Evolutionary conservation across 2,888 invertebrate species (phyloP), one percentile per base, ranked within the genome.

Genomic region (Tillus elongatus): DNA sequence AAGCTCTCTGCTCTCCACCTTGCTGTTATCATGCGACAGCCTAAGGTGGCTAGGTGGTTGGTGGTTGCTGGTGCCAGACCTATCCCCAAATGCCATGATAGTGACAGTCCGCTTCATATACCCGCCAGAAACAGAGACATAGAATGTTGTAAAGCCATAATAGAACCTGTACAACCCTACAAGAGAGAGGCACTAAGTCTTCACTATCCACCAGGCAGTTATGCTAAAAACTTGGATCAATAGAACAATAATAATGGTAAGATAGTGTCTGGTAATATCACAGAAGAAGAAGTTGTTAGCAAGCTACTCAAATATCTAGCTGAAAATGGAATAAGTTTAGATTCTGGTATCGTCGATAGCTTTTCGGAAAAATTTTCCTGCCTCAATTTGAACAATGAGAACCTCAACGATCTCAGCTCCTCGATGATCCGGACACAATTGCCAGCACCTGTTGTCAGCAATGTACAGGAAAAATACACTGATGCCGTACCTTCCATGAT

Each of bases 51-150:
- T 2, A 72, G 89, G 44, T 76, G 82, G 68, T 69, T 93, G 40
- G 73, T 92, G 15, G 71, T 81, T 14, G 86, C 86, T 2, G 92
- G 92, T 11, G 89, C 89, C 0, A 53, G 52, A 49, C 68, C 79
- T 2, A 71, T 68, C 26, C 68, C 74, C 31, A 70, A 86, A 33
- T 88, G 91, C 58, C 66, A 75, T 35, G 68, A 74, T 41, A 93
- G 92, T 2, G 87, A 91, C 61, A 91, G 90, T 1, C 80, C 92
- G 0, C 66, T 93, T 4, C 93, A 93, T 62, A 69, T 90, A 41
- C 91, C 92, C 1, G 82, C 85, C 38, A 68, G 73, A 41, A 68
- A 71, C 11, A 84, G 84, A 4, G 76, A 85, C 56, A 54, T 78
- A 16, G 72, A 75, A 27, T 82, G 83, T 55, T 75, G 87, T 4